Evolutionary conservation across 2,797 vertebrate genomes (phyloP), one percentile per base, ranked within the genome.

Genomic region (Vireo griseus): DNA sequence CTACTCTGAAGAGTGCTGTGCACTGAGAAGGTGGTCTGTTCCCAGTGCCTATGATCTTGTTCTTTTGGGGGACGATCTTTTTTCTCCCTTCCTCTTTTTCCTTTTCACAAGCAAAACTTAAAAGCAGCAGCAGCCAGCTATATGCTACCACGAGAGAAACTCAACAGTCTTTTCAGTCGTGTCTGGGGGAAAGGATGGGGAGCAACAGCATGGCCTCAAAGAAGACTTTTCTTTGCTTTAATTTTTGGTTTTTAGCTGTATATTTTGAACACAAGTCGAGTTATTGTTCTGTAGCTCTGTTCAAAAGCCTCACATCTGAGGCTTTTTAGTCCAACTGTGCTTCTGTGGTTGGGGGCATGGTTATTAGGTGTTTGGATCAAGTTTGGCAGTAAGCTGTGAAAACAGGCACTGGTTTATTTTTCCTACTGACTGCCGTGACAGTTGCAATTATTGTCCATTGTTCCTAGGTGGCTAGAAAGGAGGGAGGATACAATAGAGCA

Each of bases 381-480:
- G 97, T 98, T 98, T 98, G 98, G 98, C 98, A 98, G 98, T 98
- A 98, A 98, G 98, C 97, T 97, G 97, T 98, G 97, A 97, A 98
- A 98, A 98, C 97, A 98, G 98, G 83, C 97, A 85, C 96, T 95
- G 97, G 98, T 98, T 98, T 98, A 98, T 98, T 99, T 98, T 98
- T 98, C 98, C 98, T 98, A 94, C 91, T 96, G 98, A 98, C 97
- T 95, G 97, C 97, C 98, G 94, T 98, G 98, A 99, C 98, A 99
- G 98, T 98, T 98, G 98, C 98, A 98, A 98, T 99, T 98, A 99
- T 98, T 98, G 97, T 98, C 98, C 98, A 99, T 99, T 99, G 99
- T 99, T 98, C 98, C 95, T 95, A 98, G 97, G 98, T 97, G 98
- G 97, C 97, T 96, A 66, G 89, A 94, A 92, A 86, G 94, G 83